phyloP scores from a whole-genome alignment of 2,888 invertebrate genomes.

The Idaea straminata region DNA sequence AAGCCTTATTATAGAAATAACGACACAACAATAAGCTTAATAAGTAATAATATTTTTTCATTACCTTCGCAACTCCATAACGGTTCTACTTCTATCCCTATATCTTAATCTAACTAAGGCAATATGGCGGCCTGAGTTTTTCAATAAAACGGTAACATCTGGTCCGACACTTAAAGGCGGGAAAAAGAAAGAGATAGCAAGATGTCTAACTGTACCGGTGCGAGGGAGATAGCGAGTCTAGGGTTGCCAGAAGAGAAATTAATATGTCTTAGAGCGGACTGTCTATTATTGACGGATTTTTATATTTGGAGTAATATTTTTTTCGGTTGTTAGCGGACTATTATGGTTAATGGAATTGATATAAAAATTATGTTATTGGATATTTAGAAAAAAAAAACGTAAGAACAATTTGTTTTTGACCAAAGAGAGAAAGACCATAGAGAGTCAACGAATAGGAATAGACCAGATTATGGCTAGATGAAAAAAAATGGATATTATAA shows the following conservation, averaged over 20 bases:
- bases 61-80: conserved; percentile 23
- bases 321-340: conserved; percentile 30
- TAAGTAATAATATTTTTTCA: conserved; percentile 16
- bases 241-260: conserved; percentile 62
- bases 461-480: too few species aligned
- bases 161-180: conserved; percentile 72
- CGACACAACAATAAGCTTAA: not conserved
- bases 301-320: conserved; percentile 56
- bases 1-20: not conserved
- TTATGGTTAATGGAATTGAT: conserved; percentile 13
- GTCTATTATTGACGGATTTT: conserved; percentile 67
- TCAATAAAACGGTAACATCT: conserved; percentile 78
- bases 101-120: conserved; percentile 77
- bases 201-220: conserved; percentile 25
- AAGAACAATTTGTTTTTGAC: not conserved
- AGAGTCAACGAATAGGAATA: too few species aligned
- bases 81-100: conserved; percentile 44
- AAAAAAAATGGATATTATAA: too few species aligned
- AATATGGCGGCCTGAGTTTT: conserved; percentile 73
- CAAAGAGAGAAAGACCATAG: too few species aligned
- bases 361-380: not conserved
- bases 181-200: conserved; percentile 53
- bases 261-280: conserved; percentile 71
- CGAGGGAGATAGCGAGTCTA: conserved; percentile 46
- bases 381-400: not conserved